Percentiles rank a stretch among this genome's conserved stretches.
phyloP scores from a whole-genome alignment of 2,113 vertebrate species.

The Protomyctophum bolini region DNA sequence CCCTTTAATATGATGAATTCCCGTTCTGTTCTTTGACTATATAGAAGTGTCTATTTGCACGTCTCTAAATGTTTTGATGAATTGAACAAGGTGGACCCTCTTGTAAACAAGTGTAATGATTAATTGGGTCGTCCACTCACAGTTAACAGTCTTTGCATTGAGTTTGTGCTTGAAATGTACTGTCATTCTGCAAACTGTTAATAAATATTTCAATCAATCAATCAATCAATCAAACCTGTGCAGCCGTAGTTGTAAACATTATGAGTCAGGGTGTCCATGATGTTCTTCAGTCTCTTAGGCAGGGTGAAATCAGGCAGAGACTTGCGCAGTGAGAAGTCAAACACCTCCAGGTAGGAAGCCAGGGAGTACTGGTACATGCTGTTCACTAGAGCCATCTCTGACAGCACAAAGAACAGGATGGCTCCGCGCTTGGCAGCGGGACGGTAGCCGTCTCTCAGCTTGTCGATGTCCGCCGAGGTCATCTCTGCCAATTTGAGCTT shows the following conservation, averaged over 20 bases:
- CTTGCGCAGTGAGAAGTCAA: constrained; percentile 87
- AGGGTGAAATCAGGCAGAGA: constrained; percentile 84
- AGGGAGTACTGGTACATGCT: constrained; percentile 98
- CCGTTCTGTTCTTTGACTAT: too few species aligned
- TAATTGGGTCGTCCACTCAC: too few species aligned
- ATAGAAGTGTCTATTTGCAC: too few species aligned
- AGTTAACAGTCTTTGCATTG: too few species aligned
- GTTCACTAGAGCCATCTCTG: constrained; percentile 94
- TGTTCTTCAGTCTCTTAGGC: constrained; percentile 83
- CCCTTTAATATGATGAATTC: too few species aligned
- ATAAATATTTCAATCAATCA: too few species aligned
- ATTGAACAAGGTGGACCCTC: too few species aligned
- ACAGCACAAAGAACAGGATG: constrained; percentile 92
- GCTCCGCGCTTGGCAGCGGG: constrained; percentile 91
- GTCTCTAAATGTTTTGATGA: too few species aligned
- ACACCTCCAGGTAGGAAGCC: constrained; percentile 90
- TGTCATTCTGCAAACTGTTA: too few species aligned
- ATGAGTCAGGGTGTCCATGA: constrained; percentile 88
- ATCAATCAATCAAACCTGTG: too few species aligned
- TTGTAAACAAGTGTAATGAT: too few species aligned
- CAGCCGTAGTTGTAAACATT: constrained; percentile 94
- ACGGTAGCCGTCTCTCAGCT: constrained; percentile 91
- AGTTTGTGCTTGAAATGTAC: too few species aligned
- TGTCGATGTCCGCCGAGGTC: constrained; percentile 86
- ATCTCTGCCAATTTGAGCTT: constrained; percentile 88